Percentiles rank a stretch among this genome's conserved stretches.
Evolutionary conservation across 2,888 invertebrate genomes (phyloP).

Genomic region (Chrysomela aeneicollis): DNA sequence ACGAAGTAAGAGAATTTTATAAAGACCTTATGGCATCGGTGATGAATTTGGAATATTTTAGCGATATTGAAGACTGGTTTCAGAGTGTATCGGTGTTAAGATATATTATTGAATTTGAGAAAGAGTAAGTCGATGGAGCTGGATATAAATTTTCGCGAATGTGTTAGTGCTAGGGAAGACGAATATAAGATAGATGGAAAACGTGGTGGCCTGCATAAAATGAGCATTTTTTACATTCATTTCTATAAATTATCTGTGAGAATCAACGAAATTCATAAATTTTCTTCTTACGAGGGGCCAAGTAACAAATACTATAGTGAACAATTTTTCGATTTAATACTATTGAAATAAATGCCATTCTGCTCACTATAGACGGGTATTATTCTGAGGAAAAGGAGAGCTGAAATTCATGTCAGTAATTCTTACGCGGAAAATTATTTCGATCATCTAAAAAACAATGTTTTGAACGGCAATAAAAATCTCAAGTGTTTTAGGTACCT

Average conservation of each 20-base stretch:
- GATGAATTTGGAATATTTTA: neutral
- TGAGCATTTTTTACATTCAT: too few species aligned
- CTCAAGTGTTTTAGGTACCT: constrained; percentile 3
- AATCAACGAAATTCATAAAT: constrained; percentile 7
- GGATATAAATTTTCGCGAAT: neutral
- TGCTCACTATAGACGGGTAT: neutral
- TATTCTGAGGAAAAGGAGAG: neutral
- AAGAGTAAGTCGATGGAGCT: neutral
- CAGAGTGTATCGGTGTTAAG: neutral
- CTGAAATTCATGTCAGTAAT: neutral
- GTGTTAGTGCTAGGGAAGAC: neutral
- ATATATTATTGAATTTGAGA: neutral
- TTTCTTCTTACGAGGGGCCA: neutral
- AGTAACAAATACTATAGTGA: neutral
- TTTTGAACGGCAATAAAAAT: too few species aligned
- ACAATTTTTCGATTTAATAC: neutral
- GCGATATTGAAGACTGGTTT: constrained; percentile 8
- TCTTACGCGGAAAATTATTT: neutral
- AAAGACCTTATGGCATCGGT: constrained; percentile 3
- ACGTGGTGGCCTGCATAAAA: neutral
- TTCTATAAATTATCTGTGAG: neutral
- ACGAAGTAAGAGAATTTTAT: neutral
- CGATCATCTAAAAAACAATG: neutral
- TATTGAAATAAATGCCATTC: constrained; percentile 6
- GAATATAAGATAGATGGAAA: neutral